Evolutionary conservation across 2,113 vertebrate species (phyloP), one percentile per base, ranked within the genome.

Genomic region (Falco punctatus): DNA sequence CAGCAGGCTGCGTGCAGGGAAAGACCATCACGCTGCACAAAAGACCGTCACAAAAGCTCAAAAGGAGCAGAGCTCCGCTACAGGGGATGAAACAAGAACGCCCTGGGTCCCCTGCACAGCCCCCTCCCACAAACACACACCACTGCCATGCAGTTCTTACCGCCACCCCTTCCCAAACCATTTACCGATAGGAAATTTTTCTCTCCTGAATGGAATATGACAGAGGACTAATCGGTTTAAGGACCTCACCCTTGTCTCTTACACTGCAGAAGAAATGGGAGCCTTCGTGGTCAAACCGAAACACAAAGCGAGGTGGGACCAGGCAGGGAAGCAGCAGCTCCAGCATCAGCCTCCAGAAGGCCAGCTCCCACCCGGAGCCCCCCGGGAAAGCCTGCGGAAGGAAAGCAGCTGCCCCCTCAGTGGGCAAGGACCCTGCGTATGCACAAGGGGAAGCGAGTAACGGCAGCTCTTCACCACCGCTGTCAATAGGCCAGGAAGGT

Each of bases 21-120:
- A 40, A 26, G n/a, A 51, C 21, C 51, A 44, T 18, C 49, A 11
- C 26, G 1, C 20, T 2, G 9, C 55, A n/a, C 0, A 1, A 38
- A 38, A 38, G 38, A 38, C 38, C 38, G 9, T 38, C 38, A 38
- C 38, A 38, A 38, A 38, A 38, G 57, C 42, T 42, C 40, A 40
- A 11, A 13, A 17, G 27, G 38, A 38, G 11, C n/a, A 23, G 42
- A 57, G 71, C 72, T 86, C 72, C 15, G 35, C 61, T 24, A 24
- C 8, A 1, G 57, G 17, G 26, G 32, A 11, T 51, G 35, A 18
- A 46, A 62, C 2, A 1, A 7, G 24, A 57, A 17, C 4, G 20
- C 58, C 22, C 10, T 12, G 17, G 27, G 18, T 2, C 3, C 55
- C 64, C 32, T 30, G 24, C 21, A 30, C 26, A 52, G 20, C 13